Evolutionary conservation across 2,113 vertebrate genomes (phyloP), one percentile per base, ranked within the genome.

Genomic region (Bombycilla garrulus): DNA sequence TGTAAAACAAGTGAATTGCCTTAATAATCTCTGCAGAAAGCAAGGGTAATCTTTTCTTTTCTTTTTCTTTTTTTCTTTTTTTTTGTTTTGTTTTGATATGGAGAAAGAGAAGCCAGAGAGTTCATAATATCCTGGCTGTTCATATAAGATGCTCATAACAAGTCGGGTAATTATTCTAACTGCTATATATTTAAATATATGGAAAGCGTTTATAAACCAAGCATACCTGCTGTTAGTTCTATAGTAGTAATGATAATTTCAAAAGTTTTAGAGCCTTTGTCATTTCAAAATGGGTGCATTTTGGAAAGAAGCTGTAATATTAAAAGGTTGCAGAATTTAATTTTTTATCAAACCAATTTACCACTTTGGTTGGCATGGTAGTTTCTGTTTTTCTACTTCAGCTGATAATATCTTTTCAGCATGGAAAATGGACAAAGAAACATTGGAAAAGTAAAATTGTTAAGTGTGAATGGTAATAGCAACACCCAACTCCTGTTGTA

Each of bases 11-110:
- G 91, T 82, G 56, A 88, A 82, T 95, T 92, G 91, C 91, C 85
- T 91, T 94, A 97, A 96, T 94, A 96, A 92, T 94, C 48, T 90
- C 76, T 93, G 71, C 61, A 93, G 92, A 96, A 94, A 90, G 79
- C 61, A 84, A 74, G 76, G 69, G 50, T 84, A 71, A 73, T 83
- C 42, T 74, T 90, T 87, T 87, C 23, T 42, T 53, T 36, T 57
- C 91, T 45, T 90, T 74, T 95, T 74, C 38, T 38, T 83, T 36
- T 74, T 90, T 87, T 89, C 21, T 42, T 53, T 36, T 57, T 93
- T 38, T 81, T 83, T 74, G 81, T 81, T 88, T n/a, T 58, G 60
- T 54, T 74, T 87, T 35, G 66, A 53, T 85, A 48, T 29, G 28
- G 67, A 92, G 28, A 77, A 82, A 21, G 53, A 76, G 33, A 38